Evolutionary conservation across 2,888 invertebrate genomes (phyloP).

Genomic region (Steromphala cineraria): DNA sequence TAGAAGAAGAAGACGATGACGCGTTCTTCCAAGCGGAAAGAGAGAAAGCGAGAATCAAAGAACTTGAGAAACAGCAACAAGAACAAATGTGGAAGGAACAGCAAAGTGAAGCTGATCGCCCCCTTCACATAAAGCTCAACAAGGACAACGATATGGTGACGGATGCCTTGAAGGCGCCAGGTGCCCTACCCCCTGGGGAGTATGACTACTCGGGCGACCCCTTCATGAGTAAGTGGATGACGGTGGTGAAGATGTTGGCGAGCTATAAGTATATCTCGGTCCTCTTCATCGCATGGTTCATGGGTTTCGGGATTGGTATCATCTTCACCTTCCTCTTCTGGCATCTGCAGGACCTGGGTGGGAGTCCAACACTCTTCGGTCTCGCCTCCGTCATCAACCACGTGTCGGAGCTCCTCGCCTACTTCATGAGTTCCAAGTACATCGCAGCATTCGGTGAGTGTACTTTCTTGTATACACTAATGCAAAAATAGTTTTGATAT

Average conservation of each 20-base stretch:
- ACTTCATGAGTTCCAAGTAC: constrained; percentile 96
- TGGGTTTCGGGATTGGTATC: constrained; percentile 99
- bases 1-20: constrained; percentile 62
- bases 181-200: constrained; percentile 37
- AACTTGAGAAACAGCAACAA: constrained; percentile 5
- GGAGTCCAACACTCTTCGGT: constrained; percentile 97
- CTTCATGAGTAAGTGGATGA: constrained; percentile 84
- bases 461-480: too few relatives aligned
- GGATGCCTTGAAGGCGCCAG: constrained; percentile 60
- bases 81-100: constrained; percentile 8
- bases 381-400: constrained; percentile 99
- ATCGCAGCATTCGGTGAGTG: constrained; percentile 91
- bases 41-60: constrained; percentile 11
- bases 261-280: constrained; percentile 87
- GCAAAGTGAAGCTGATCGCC: constrained; percentile 75
- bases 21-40: constrained; percentile 35
- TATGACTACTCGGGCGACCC: constrained; percentile 54
- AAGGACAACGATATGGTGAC: constrained; percentile 64
- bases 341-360: constrained; percentile 92
- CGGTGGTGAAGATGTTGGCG: constrained; percentile 91
- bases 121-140: constrained; percentile 74
- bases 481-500: too few relatives aligned
- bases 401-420: constrained; percentile 97
- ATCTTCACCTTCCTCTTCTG: constrained; percentile 99
- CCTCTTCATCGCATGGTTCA: constrained; percentile 97